phyloP scores from a whole-genome alignment of 2,888 invertebrate genomes.

The Chaetogeoica ovagalla region DNA sequence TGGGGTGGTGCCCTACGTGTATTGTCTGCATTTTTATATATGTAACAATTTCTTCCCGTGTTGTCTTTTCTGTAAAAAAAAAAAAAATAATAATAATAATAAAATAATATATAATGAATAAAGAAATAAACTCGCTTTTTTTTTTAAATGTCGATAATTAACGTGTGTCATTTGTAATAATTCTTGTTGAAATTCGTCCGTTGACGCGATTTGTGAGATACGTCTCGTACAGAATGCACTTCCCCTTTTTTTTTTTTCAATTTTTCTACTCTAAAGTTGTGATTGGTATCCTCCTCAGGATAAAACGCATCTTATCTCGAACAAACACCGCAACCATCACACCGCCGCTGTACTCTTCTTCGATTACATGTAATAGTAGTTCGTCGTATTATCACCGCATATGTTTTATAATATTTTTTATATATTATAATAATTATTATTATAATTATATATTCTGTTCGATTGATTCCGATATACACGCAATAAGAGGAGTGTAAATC shows the following conservation, averaged over 20 bases:
- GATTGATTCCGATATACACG: not conserved
- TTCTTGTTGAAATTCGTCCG: slow-evolving; percentile 26
- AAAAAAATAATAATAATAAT: no score
- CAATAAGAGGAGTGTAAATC: not conserved
- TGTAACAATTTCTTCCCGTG: not conserved
- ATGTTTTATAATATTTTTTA: no score
- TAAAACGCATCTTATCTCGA: slow-evolving; percentile 26
- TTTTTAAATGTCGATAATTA: slow-evolving; percentile 28
- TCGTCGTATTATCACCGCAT: no score
- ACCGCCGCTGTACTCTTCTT: no score
- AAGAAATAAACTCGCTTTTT: no score
- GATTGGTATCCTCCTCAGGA: not conserved
- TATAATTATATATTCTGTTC: no score
- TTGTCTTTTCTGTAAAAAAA: not conserved
- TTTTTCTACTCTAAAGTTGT: not conserved
- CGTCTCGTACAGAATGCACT: slow-evolving; percentile 7
- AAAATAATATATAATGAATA: no score
- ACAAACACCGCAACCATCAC: not conserved
- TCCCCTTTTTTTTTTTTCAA: not conserved
- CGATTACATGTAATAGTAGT: no score
- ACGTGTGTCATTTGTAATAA: not conserved
- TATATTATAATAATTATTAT: no score
- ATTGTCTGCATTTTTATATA: not conserved
- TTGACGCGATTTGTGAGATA: slow-evolving; percentile 4
- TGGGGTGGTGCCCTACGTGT: no score